phyloP scores from a whole-genome alignment of 1,140 invertebrate genomes.

The Cryptotermes secundus region DNA sequence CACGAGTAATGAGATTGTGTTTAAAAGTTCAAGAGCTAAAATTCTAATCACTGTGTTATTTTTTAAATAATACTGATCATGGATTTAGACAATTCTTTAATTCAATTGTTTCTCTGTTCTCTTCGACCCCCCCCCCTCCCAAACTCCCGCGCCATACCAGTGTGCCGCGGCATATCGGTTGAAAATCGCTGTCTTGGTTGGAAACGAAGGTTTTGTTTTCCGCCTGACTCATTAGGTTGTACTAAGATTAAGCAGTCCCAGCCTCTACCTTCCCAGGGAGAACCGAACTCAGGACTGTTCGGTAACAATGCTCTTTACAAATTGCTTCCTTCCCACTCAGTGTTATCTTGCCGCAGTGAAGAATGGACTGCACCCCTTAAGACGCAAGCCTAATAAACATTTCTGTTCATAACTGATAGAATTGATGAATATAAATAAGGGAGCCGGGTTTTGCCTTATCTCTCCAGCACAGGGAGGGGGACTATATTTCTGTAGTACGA shows the following conservation, averaged over 20 bases:
- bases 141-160: no score
- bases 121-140: no score
- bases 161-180: no score
- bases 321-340: neutral
- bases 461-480: slow-evolving; percentile 42
- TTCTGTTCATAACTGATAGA: slow-evolving; percentile 49
- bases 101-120: no score
- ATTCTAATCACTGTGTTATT: no score
- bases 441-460: slow-evolving; percentile 41
- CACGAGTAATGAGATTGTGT: no score
- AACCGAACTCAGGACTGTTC: neutral
- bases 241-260: neutral
- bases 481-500: slow-evolving; percentile 36
- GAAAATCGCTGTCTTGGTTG: no score
- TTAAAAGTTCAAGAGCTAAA: no score
- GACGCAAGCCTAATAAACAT: slow-evolving; percentile 44
- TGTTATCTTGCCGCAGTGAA: neutral
- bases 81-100: no score
- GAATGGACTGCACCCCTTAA: slow-evolving; percentile 33
- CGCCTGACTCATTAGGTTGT: no score
- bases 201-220: no score
- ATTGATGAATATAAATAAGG: slow-evolving; percentile 52
- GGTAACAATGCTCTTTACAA: neutral
- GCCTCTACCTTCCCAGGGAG: neutral
- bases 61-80: no score